Evolutionary conservation across 2,888 invertebrate genomes (phyloP).

Genomic region (Isoperla grammatica): DNA sequence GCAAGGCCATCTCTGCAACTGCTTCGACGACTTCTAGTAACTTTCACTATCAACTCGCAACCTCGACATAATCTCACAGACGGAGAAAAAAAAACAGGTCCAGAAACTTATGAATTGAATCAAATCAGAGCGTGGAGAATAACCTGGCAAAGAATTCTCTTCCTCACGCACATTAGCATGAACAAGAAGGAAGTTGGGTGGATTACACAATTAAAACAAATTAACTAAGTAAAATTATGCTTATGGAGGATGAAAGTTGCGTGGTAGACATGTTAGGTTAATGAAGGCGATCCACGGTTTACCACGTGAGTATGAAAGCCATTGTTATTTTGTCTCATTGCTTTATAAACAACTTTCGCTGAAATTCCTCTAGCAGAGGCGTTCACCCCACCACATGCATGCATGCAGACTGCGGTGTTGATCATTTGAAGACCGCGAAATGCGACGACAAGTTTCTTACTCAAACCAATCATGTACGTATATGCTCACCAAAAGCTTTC

Average conservation of each 20-base stretch:
- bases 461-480: neutral
- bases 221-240: too few species aligned
- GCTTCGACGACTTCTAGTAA: neutral
- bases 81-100: neutral
- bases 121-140: too few species aligned
- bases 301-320: neutral
- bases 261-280: neutral
- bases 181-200: too few species aligned
- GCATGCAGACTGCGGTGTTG: neutral
- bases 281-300: neutral
- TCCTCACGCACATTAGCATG: too few species aligned
- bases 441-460: neutral
- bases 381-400: neutral
- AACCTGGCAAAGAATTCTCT: too few species aligned
- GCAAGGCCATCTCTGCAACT: too few species aligned
- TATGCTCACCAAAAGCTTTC: too few species aligned
- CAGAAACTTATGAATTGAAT: neutral
- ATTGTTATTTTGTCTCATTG: neutral
- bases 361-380: neutral
- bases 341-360: slow-evolving; percentile 6
- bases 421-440: neutral
- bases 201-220: too few species aligned
- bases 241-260: too few species aligned
- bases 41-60: slow-evolving; percentile 10
- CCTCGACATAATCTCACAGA: slow-evolving; percentile 4